Conservation (phyloP, 2,797 vertebrate genomes). For the Pelobates cultripes region DNA sequence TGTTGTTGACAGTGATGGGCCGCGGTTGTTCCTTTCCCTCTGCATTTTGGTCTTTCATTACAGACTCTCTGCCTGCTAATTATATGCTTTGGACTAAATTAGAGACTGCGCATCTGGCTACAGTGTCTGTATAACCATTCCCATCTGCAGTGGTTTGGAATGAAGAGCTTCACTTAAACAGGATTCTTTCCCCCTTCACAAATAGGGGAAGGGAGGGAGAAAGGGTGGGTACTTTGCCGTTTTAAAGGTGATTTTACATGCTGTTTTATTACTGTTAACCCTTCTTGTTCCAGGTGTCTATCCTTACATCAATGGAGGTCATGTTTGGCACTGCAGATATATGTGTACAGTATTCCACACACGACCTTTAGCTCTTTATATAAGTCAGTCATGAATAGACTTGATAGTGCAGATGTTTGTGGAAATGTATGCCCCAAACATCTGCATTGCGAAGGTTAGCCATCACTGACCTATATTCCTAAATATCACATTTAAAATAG, state of each 20-base stretch:
- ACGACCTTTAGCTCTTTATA: no score
- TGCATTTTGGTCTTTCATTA: slow-evolving; percentile 51
- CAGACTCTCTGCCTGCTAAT: slow-evolving; percentile 53
- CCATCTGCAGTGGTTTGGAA: slow-evolving; percentile 56
- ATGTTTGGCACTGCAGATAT: no score
- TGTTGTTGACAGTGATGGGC: slow-evolving; percentile 46
- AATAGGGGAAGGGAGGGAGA: slow-evolving; percentile 23
- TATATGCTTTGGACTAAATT: slow-evolving; percentile 56
- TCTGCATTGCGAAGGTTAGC: no score
- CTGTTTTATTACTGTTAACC: slow-evolving; percentile 14
- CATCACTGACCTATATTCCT: no score
- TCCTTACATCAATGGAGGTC: no score
- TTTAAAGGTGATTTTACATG: slow-evolving; percentile 44
- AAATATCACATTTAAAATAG: no score
- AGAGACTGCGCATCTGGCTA: slow-evolving; percentile 55
- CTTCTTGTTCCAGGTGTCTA: not conserved
- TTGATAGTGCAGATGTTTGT: no score
- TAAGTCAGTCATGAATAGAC: no score
- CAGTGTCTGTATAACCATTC: slow-evolving; percentile 53
- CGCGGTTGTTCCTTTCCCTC: slow-evolving; percentile 34
- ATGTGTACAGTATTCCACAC: no score
- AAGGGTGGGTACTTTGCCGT: slow-evolving; percentile 9
- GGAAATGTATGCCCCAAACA: no score
- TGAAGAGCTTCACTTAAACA: slow-evolving; percentile 39
- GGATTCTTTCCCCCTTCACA: slow-evolving; percentile 32